Conservation (phyloP, 1,140 invertebrate genomes). For the Dreissena polymorpha region DNA sequence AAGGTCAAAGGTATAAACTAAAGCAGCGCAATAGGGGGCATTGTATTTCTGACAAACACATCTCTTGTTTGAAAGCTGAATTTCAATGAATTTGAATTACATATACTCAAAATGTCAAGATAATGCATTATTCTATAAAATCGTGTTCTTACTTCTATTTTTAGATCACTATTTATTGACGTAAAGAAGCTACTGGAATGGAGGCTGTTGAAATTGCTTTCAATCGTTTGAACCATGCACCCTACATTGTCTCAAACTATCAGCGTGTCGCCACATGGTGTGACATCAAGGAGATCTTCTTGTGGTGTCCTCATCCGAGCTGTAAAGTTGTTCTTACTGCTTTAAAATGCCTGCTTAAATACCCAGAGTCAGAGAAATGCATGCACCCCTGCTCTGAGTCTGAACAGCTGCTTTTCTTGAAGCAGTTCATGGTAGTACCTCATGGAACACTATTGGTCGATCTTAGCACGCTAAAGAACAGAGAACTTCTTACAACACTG, state of each 20-base stretch:
- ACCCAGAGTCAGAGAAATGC: conserved; percentile 11
- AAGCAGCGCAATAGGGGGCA: no score
- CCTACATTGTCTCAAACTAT: conserved; percentile 10
- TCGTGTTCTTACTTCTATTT: no score
- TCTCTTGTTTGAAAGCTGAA: no score
- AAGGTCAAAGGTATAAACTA: no score
- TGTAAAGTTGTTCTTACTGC: conserved; percentile 41
- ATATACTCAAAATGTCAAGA: no score
- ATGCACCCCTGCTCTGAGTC: conserved; percentile 37
- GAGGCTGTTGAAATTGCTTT: conserved; percentile 12
- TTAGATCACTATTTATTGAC: no score
- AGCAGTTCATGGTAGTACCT: conserved; percentile 25
- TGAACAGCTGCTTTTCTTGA: conserved; percentile 29
- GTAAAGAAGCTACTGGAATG: no score
- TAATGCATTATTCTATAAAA: no score
- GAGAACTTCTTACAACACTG: not conserved
- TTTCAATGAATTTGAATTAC: no score
- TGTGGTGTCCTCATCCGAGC: conserved; percentile 23
- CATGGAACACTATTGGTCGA: conserved; percentile 44
- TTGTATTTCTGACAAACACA: no score
- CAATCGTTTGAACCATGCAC: conserved; percentile 17
- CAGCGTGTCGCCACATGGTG: conserved; percentile 30
- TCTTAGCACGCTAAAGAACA: conserved; percentile 6
- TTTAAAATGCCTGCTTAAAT: conserved; percentile 11
- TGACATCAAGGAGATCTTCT: conserved; percentile 37